Conservation (phyloP, 2,888 invertebrate species). For the Oligia latruncula region DNA sequence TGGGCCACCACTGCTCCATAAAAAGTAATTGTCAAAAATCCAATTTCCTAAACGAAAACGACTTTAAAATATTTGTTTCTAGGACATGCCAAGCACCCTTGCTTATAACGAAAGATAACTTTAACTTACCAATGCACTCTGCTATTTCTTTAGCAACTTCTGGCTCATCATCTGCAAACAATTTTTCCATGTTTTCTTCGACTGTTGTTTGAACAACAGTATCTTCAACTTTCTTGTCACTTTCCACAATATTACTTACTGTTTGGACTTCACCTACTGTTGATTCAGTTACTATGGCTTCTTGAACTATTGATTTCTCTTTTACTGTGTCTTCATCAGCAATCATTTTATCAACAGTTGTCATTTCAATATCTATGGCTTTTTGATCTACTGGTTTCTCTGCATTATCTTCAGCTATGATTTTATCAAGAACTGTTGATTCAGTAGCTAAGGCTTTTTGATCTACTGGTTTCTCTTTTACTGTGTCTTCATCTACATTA, state of each 20-base stretch:
- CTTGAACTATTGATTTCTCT: conserved; percentile 1
- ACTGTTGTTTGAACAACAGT: conserved; percentile 8
- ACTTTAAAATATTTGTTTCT: not conserved
- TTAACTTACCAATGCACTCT: conserved; percentile 25
- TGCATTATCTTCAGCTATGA: not conserved
- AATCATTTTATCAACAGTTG: not conserved
- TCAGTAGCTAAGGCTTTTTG: not conserved
- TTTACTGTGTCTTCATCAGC: not conserved
- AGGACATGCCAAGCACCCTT: no score
- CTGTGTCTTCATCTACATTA: not conserved
- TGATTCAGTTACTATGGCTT: not conserved
- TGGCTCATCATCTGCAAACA: conserved; percentile 29
- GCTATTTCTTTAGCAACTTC: not conserved
- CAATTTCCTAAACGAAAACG: not conserved
- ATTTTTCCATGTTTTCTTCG: conserved; percentile 43
- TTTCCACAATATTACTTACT: not conserved
- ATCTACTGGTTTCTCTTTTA: not conserved
- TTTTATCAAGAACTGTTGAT: not conserved
- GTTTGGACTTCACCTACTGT: not conserved
- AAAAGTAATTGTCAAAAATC: not conserved
- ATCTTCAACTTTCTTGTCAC: not conserved
- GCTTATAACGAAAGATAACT: not conserved
- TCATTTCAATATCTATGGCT: not conserved
- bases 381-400: not conserved
- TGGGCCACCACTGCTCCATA: not conserved